Evolutionary conservation across 2,113 vertebrate genomes (phyloP), one percentile per base, ranked within the genome.

Genomic region (Zosterops japonicus): DNA sequence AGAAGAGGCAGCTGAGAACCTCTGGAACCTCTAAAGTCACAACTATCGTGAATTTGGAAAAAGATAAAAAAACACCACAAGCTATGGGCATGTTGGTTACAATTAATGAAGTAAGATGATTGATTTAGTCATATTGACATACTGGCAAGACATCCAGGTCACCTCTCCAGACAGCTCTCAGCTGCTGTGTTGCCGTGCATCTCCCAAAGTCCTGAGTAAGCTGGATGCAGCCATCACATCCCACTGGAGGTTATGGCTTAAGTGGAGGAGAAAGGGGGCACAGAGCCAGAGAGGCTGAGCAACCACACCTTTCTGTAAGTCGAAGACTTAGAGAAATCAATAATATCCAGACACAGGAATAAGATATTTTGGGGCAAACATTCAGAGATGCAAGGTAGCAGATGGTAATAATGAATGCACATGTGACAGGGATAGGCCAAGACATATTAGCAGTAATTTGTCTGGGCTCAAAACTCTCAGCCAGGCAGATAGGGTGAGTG

Each of bases 151-250:
- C 4, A 7, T 60, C 39, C 52, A 46, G 33, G 33, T 74, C 11
- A n/a, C 16, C 28, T 52, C 21, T 46, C 6, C 53, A 68, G 16
- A 39, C 33, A 67, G 33, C 10, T 6, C n/a, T 82, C 0, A 0
- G 8, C 69, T 75, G 14, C 11, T 24, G 4, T 20, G 21, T 14
- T 53, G 39, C 28, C 28, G 14, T 39, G 9, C 9, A 33, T 31
- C 2, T 83, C 23, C 53, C 39, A 41, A 53, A 82, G 28, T 41
- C 24, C 53, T 12, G 46, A 74, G 19, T 59, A 59, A 33, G 8
- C 5, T 68, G 28, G 23, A 22, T 12, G 16, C 24, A 68, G 17
- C 29, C 53, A 60, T 10, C n/a, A 25, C 16, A 39, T 21, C 2
- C 20, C 53, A 8, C 7, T 27, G 39, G 13, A 83, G 27, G 6